phyloP scores from a whole-genome alignment of 2,888 invertebrate species.

The Cheilosia variabilis region DNA sequence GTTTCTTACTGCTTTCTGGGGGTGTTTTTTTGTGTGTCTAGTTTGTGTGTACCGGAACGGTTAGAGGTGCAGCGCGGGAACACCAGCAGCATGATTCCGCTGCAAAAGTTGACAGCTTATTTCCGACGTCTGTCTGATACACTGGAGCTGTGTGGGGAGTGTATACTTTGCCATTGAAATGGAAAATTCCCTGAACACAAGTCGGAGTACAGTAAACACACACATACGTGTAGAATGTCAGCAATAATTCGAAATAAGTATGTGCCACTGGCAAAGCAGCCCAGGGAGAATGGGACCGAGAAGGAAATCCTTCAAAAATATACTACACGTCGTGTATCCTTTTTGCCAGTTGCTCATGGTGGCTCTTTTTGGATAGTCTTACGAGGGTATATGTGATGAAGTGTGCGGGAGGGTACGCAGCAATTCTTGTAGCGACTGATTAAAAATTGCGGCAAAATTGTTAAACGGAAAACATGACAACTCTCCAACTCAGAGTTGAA shows the following conservation, averaged over 20 bases:
- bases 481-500: not conserved
- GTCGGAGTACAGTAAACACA: not conserved
- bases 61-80: slow-evolving; percentile 28
- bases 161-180: slow-evolving; percentile 57
- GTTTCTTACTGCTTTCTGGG: slow-evolving; percentile 25
- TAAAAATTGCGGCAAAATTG: slow-evolving; percentile 59
- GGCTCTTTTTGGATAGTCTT: slow-evolving; percentile 34
- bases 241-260: slow-evolving; percentile 57
- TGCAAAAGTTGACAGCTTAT: slow-evolving; percentile 75
- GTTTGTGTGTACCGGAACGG: slow-evolving; percentile 9
- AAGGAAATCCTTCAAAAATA: slow-evolving; percentile 63
- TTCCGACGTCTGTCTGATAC: slow-evolving; percentile 75
- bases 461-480: slow-evolving; percentile 7
- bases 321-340: slow-evolving; percentile 43
- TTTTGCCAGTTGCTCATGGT: slow-evolving; percentile 10
- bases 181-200: slow-evolving; percentile 51
- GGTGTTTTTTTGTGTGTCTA: not conserved
- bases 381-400: not conserved
- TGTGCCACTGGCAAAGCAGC: slow-evolving; percentile 32
- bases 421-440: slow-evolving; percentile 50
- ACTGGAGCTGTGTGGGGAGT: slow-evolving; percentile 23
- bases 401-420: slow-evolving; percentile 23
- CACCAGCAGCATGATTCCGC: slow-evolving; percentile 69
- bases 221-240: slow-evolving; percentile 1
- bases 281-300: not conserved